Base-by-base conservation (phyloP, 2,888 invertebrate species). In the Harpagoxenus sublaevis region DNA sequence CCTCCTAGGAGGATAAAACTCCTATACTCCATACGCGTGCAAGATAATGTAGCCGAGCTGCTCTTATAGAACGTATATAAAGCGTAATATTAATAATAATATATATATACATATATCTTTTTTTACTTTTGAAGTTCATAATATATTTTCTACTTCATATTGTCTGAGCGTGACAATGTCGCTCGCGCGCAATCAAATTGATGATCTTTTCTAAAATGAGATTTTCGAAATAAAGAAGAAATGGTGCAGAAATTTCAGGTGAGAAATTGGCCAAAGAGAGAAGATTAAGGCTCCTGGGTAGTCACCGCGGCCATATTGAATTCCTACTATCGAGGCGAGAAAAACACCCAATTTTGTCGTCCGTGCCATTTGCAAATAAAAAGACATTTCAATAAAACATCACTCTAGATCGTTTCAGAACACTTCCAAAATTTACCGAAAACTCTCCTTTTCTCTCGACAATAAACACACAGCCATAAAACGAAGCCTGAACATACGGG, bases 61-160 rank as follows among this genome's bases (percentile, higher is more conserved):
- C 57, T 83, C 85, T 84, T 70, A 79, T 73, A 70, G 53, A 53
- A 71, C 51, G 31, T 83, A 78, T 70, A 63, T 75, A 57, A 42
- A 74, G 18, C 28, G 48, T 79, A 82, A 68, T 84, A 70, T 55
- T 42, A 53, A 75, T 51, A 77, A 28, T 53, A 77, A 78, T 60
- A 55, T 48, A 81, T 53, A 63, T 31, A 65, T 63, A 74, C 35
- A 57, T 23, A 77, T 53, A 60, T 55, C 71, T 73, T 62, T 42
- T 83, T 81, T 75, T 78, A 83, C 60, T 85, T 83, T 85, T 63
- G 63, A 90, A 57, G 63, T 86, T 82, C 79, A 84, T 87, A 86
- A 92, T 93, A 93, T 93, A 93, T 93, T 93, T 93, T 93, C 91
- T 93, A 93, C 89, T 90, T 89, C 85, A 57, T 88, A 89, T 85